Evolutionary conservation across 2,888 invertebrate species (phyloP), one percentile per base, ranked within the genome.

Genomic region (Lacanobia oleracea): DNA sequence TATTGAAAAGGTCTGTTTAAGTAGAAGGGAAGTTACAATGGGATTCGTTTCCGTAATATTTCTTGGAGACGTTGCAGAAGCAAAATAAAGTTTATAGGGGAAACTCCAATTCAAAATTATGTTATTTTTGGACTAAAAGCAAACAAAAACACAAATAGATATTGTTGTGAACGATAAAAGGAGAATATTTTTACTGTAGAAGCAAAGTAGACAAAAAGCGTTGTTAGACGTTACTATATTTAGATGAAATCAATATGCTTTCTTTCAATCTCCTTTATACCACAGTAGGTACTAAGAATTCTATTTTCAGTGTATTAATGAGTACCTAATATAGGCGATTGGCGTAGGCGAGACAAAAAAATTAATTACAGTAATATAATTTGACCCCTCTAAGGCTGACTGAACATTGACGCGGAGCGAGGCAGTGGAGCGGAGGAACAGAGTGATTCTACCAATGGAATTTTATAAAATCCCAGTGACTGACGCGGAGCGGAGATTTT

Each of bases 1-100:
- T 76, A 72, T 70, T 69, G 45, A 77, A 74, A 74, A 56, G 45
- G 67, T 67, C 71, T 73, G 62, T 69, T 71, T 71, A 59, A 61
- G 60, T 57, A 51, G 59, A 18, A 72, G 56, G 62, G 75, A 75
- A 67, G 68, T 69, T 77, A 79, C 61, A 80, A 77, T 65, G n/a
- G 43, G 43, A 60, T 54, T 71, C 43, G 14, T 66, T 67, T 60
- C 43, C 51, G n/a, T 56, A n/a, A 40, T 63, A 54, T 56, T 79
- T 72, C 23, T 56, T 65, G 6, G 18, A 43, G 53, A 57, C 12
- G 14, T 43, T 61, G n/a, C 6, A 33, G 65, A 40, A n/a, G n/a
- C 9, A 48, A 5, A 14, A 3, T 21, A 23, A 1, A 37, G 18
- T 14, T 37, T 33, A 14, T 14, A 48, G 14, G n/a, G 9, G n/a